Evolutionary conservation across 2,797 vertebrate genomes (phyloP).

Genomic region (Galagoides demidoff): DNA sequence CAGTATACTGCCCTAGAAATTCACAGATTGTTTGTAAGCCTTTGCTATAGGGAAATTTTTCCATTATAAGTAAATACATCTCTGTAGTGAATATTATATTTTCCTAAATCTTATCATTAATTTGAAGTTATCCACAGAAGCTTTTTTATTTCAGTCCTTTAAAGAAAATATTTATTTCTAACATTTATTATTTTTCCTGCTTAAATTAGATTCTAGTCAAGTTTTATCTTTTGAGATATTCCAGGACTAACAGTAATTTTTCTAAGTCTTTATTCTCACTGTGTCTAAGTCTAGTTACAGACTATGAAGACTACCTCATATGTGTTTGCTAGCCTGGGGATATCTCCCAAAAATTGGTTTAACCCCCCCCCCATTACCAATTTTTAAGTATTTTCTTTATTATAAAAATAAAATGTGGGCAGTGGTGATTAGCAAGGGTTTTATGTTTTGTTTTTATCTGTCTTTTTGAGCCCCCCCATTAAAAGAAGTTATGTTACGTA

Average conservation of each 20-base stretch:
- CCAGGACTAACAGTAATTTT: background rate
- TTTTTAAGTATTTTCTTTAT: conserved; percentile 24
- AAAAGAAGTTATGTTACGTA: background rate
- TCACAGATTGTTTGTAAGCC: background rate
- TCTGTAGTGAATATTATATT: background rate
- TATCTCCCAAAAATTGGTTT: background rate
- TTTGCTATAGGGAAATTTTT: conserved; percentile 34
- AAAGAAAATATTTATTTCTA: conserved; percentile 53
- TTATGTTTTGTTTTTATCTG: conserved; percentile 20
- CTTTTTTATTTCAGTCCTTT: conserved; percentile 40
- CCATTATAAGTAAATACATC: conserved; percentile 14
- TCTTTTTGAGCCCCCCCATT: background rate
- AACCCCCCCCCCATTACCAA: background rate
- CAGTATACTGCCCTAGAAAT: background rate
- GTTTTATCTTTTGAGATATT: background rate
- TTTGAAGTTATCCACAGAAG: conserved; percentile 11
- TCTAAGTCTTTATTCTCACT: background rate
- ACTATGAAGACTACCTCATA: background rate
- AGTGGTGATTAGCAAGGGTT: background rate
- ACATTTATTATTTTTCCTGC: background rate
- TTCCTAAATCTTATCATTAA: conserved; percentile 21
- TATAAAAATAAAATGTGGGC: conserved; percentile 2
- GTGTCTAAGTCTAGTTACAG: background rate
- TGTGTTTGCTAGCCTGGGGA: background rate
- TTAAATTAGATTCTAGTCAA: conserved; percentile 1